Base-by-base conservation (phyloP, 2,113 vertebrate genomes). In the Sminthopsis crassicaudata region DNA sequence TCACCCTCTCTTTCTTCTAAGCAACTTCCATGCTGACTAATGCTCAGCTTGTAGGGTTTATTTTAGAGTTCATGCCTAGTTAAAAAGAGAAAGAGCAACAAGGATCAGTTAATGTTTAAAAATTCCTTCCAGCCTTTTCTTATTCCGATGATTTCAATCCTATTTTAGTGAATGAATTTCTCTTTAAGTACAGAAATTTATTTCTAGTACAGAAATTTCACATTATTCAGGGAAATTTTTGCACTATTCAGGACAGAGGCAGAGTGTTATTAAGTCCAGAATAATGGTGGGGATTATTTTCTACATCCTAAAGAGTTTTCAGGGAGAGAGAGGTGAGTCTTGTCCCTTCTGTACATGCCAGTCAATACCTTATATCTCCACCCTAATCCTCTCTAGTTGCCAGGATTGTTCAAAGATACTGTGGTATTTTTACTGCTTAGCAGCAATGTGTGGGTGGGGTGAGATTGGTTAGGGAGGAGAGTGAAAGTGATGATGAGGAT, bases 11-110 rank as follows among this genome's bases (percentile, higher is more conserved):
- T 89, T 46, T 51, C 46, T 89, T 46, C 46, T 30, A 67, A 95
- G 89, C 67, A 95, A 92, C 60, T 89, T 94, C 91, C 96, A 92
- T 97, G 96, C 94, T 97, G 96, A 97, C 94, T 97, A 97, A 98
- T 94, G 95, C 48, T 95, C 67, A 91, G 57, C 92, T 95, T 84
- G 53, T 60, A 91, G 46, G 89, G 90, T 90, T 95, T 97, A 93
- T 97, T 97, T 96, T 96, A 88, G 92, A 94, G n/a, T 48, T 51
- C 94, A 92, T 95, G 67, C n/a, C 92, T 92, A 23, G 48, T 24
- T 90, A 89, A 90, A 89, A 92, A 67, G 42, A 92, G 92, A 93
- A 92, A 55, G 52, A 88, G 25, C 92, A 92, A 92, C 46, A 53
- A 53, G 89, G 91, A 96, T 76, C 90, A 25, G 14, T 53, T 51